A percentile compares a stretch with the other conserved stretches of the same genome.
These are phyloP conservation scores for Phaonia tiefii DNA, from an alignment of 2,888 invertebrate species.

Conservation along the genomic window DNA sequence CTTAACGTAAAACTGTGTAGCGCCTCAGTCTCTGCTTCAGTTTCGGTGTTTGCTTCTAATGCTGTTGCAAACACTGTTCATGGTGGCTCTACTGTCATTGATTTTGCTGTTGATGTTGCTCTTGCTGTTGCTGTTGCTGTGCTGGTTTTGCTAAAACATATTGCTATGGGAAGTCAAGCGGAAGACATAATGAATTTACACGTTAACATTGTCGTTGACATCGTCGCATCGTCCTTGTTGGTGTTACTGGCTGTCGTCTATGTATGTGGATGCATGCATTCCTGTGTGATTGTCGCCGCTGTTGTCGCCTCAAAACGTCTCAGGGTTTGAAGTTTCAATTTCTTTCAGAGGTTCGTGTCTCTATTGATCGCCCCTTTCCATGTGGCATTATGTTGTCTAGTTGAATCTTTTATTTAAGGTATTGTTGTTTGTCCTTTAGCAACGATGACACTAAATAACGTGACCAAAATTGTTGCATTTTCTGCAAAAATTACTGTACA, in stretches of 20 bases:
- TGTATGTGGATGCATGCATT: background rate
- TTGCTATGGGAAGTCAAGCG: conserved; percentile 42
- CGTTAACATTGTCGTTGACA: conserved; percentile 44
- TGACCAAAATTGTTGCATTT: conserved; percentile 13
- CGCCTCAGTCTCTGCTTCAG: background rate
- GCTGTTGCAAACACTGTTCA: background rate
- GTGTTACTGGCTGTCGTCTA: background rate
- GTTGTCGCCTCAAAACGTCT: conserved; percentile 6
- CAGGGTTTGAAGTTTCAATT: conserved; percentile 46
- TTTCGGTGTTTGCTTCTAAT: background rate
- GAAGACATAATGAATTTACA: conserved; percentile 54
- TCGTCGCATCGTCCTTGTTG: conserved; percentile 30
- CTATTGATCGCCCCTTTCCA: conserved; percentile 1
- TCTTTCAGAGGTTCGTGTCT: background rate
- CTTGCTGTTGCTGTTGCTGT: background rate
- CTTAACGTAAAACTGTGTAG: too few relatives aligned
- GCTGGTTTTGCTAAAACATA: conserved; percentile 17
- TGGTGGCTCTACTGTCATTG: background rate
- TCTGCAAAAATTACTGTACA: conserved; percentile 20
- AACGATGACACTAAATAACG: too few relatives aligned
- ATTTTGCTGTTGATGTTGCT: conserved; percentile 1
- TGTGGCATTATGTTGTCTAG: conserved; percentile 35
- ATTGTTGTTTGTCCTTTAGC: conserved; percentile 1
- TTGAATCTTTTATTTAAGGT: conserved; percentile 15
- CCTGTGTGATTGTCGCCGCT: conserved; percentile 27